Conservation (phyloP, 1,140 invertebrate species). For the Hypsibius dujardini region DNA sequence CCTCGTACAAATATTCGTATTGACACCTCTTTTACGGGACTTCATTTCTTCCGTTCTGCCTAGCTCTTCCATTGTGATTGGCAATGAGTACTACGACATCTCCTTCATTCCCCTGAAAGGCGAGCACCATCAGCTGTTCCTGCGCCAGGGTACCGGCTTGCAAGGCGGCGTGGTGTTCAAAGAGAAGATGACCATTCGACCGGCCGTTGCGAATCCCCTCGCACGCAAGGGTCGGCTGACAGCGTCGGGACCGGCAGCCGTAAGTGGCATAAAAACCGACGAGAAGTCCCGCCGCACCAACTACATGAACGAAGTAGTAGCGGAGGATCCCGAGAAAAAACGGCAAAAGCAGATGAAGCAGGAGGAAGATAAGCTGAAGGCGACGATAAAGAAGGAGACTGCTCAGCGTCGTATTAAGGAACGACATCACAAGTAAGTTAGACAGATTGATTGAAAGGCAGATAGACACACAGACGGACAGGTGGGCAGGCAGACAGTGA, state of each 20-base stretch:
- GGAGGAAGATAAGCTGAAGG: slow-evolving; percentile 77
- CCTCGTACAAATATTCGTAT: too few relatives aligned
- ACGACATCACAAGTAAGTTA: slow-evolving; percentile 30
- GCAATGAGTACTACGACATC: slow-evolving; percentile 68
- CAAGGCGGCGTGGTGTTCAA: slow-evolving; percentile 91
- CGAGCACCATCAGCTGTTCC: slow-evolving; percentile 83
- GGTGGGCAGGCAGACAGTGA: too few relatives aligned
- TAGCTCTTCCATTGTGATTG: slow-evolving; percentile 87
- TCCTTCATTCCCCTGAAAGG: slow-evolving; percentile 41
- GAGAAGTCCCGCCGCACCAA: not conserved
- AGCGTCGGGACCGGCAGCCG: not conserved
- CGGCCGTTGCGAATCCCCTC: not conserved
- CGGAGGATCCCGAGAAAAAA: slow-evolving; percentile 77
- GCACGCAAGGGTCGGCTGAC: not conserved
- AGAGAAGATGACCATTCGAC: slow-evolving; percentile 81
- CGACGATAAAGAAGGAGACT: slow-evolving; percentile 55
- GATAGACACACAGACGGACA: too few relatives aligned
- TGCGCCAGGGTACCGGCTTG: slow-evolving; percentile 88
- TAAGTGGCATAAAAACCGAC: not conserved
- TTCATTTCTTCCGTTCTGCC: slow-evolving; percentile 40
- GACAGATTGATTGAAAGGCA: not conserved
- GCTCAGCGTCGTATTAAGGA: slow-evolving; percentile 44
- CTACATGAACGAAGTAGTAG: slow-evolving; percentile 36
- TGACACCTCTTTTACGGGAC: too few relatives aligned
- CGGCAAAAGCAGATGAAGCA: slow-evolving; percentile 78